These are phyloP conservation scores for Cotesia vestalis DNA, from an alignment of 1,140 invertebrate species.

Conservation along the genomic window DNA sequence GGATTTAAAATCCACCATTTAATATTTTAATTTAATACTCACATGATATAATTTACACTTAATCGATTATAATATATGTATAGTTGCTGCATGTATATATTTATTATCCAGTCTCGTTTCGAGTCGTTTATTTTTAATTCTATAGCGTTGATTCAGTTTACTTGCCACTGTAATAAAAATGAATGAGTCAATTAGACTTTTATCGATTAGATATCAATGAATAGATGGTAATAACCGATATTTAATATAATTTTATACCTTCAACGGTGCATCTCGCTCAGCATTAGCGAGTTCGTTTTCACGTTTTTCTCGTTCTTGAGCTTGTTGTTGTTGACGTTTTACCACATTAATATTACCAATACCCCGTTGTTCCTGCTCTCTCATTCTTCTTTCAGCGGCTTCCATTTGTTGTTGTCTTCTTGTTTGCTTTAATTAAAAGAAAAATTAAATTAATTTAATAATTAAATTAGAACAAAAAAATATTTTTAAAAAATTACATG, in stretches of 20 bases:
- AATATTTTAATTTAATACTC: slow-evolving; percentile 11
- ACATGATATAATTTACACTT: not conserved
- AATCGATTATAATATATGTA: slow-evolving; percentile 15
- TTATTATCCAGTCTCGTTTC: slow-evolving; percentile 24
- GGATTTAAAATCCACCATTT: too few species aligned
- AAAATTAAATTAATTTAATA: too few species aligned
- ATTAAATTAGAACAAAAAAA: too few species aligned
- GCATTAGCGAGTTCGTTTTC: slow-evolving; percentile 50
- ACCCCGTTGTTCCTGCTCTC: slow-evolving; percentile 64
- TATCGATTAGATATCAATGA: not conserved
- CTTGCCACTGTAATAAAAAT: slow-evolving; percentile 36
- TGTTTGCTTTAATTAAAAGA: slow-evolving; percentile 57
- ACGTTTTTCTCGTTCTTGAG: slow-evolving; percentile 55
- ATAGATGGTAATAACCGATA: not conserved
- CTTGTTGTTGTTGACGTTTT: slow-evolving; percentile 62
- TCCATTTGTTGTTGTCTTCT: slow-evolving; percentile 64
- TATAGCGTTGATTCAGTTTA: slow-evolving; percentile 17
- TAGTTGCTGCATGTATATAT: not conserved
- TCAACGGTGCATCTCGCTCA: slow-evolving; percentile 41
- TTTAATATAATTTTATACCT: slow-evolving; percentile 41
- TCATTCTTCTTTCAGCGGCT: slow-evolving; percentile 66
- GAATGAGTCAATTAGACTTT: not conserved
- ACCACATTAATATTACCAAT: slow-evolving; percentile 67
- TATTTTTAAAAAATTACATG: too few species aligned
- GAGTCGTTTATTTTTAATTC: slow-evolving; percentile 6